phyloP scores from a whole-genome alignment of 2,888 invertebrate genomes.

The Trileptium ribeirensis region DNA sequence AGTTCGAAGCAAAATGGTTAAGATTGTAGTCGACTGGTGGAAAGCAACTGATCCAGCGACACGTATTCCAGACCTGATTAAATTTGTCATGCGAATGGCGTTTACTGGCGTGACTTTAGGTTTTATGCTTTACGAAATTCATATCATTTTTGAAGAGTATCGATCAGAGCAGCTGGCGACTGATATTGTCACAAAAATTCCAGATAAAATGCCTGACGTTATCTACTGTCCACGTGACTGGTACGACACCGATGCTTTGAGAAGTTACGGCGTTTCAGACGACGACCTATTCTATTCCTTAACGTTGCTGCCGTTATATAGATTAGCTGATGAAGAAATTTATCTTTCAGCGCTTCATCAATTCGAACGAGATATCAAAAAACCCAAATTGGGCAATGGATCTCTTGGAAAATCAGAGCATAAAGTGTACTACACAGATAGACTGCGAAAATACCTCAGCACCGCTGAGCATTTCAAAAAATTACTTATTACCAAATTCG shows the following conservation, averaged over 20 bases:
- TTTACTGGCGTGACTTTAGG: background rate
- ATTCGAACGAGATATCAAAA: background rate
- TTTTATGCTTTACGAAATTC: background rate
- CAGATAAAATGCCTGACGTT: background rate
- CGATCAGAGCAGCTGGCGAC: background rate
- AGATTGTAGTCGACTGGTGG: too few species aligned
- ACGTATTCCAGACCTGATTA: background rate
- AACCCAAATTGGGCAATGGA: background rate
- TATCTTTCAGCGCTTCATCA: background rate
- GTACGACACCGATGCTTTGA: background rate
- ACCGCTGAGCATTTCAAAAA: background rate
- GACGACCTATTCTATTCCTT: background rate
- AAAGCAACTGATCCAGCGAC: too few species aligned
- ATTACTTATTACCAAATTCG: too few species aligned
- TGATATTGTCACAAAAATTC: background rate
- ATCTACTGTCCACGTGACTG: background rate
- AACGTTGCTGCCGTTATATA: too few species aligned
- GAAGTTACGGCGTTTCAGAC: background rate
- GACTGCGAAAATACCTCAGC: background rate
- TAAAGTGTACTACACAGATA: too few species aligned
- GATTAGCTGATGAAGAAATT: too few species aligned
- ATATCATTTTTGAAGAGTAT: background rate
- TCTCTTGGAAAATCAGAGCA: too few species aligned
- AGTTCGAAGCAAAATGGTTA: too few species aligned
- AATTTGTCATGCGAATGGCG: background rate